Evolutionary conservation across 2,888 invertebrate species (phyloP), one percentile per base, ranked within the genome.

Genomic region (Caenorhabditis sp.): DNA sequence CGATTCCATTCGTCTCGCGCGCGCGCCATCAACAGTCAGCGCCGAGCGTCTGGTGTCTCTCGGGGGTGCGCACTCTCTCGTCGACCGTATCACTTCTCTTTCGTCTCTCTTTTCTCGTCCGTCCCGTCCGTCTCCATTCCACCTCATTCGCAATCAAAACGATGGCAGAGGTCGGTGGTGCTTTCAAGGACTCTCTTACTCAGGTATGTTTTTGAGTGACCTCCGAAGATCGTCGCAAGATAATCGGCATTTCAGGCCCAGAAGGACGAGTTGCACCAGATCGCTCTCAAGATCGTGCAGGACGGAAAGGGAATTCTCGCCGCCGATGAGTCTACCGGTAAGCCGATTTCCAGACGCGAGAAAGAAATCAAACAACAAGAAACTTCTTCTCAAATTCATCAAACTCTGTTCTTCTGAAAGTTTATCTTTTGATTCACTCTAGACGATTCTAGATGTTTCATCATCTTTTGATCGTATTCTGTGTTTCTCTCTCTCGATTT

Each of bases 91-190:
- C 43, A 20, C 27, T 56, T 72, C 58, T 58, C 58, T 72, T 50
- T 15, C 20, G 6, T 55, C 63, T 48, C 61, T 22, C 32, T 3
- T 13, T 30, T 45, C 58, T 58, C 58, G 17, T 41, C 50, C 58
- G 68, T 39, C 22, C 68, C 68, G 68, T 59, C 68, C 59, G 52
- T 72, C 52, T 72, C 62, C 52, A 39, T 68, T 53, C 65, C 66
- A 39, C 53, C 41, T 74, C 74, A 68, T 62, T 68, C 62, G 52
- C n/a, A n/a, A n/a, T 50, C 58, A 58, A 56, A 46, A 81, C 61
- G 72, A 87, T 87, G 87, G 83, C 85, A 48, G 85, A 85, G 77
- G 86, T 86, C 73, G 87, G 87, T 35, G 85, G 85, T 46, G 83
- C 87, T 15, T 87, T 78, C 79, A 81, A 81, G 72, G 83, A 82